Evolutionary conservation across 2,113 vertebrate genomes (phyloP).

Genomic region (Lophura nycthemera): DNA sequence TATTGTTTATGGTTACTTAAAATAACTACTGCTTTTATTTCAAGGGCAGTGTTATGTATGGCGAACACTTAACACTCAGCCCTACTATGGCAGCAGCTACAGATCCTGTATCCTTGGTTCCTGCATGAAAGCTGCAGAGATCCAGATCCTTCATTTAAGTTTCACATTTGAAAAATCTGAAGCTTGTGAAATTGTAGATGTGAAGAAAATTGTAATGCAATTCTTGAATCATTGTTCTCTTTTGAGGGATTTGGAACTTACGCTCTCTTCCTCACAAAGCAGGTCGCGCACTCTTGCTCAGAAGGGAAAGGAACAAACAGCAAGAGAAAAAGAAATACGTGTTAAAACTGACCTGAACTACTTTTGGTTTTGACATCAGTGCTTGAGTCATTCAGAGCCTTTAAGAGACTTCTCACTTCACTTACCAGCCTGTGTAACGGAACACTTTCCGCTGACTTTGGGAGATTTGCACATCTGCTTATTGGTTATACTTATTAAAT

Average conservation of each 20-base stretch:
- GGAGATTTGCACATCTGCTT: not conserved
- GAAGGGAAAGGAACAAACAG: not conserved
- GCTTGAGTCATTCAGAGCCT: not conserved
- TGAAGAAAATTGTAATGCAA: not conserved
- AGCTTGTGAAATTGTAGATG: not conserved
- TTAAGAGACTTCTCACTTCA: not conserved
- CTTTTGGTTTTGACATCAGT: not conserved
- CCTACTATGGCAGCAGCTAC: not conserved
- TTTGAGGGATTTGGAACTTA: not conserved
- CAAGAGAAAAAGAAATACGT: not conserved
- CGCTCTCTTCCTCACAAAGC: not conserved
- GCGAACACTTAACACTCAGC: not conserved
- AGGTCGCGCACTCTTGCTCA: not conserved
- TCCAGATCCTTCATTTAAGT: not conserved
- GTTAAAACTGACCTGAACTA: not conserved
- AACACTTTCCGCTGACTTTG: not conserved
- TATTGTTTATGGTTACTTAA: constrained; percentile 68
- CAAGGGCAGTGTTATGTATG: constrained; percentile 34
- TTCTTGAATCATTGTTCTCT: not conserved
- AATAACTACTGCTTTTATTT: constrained; percentile 62
- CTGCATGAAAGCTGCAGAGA: not conserved
- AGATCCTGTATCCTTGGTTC: not conserved
- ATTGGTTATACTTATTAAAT: not conserved
- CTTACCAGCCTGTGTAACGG: not conserved
- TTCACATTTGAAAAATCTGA: not conserved